Base-by-base conservation (phyloP, 2,113 vertebrate species). In the Podocnemis expansa region DNA sequence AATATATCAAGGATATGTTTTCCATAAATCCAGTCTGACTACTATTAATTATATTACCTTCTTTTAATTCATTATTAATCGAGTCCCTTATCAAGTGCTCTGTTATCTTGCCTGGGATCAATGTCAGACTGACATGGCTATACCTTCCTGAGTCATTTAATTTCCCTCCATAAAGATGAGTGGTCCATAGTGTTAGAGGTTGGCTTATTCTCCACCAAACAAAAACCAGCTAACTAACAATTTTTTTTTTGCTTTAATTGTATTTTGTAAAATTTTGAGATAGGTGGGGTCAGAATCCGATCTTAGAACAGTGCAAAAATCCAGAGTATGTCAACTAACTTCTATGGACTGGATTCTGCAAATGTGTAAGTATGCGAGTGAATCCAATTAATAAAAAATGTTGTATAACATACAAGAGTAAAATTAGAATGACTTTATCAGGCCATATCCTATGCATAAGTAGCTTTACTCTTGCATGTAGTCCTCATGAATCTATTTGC, bases 231-330 rank as follows among this genome's bases (percentile, higher is more conserved):
- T n/a, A n/a, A n/a, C n/a, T n/a, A n/a, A n/a, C n/a, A n/a, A n/a
- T n/a, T n/a, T n/a, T n/a, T n/a, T n/a, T n/a, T n/a, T n/a, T n/a
- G 11, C 76, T 91, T 89, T 87, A 45, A 80, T 1, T n/a, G 4
- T 38, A 1, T 34, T 80, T 63, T 1, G 7, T 1, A 45, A 27
- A 13, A n/a, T 85, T 94, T 84, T 0, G 6, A 38, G 86, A 22
- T 0, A 2, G 56, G 52, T 47, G 49, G 22, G 70, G 84, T 45
- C 17, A 54, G 3, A 38, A 31, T 49, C 7, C 0, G 0, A 14
- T 6, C 0, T 0, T 73, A 58, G 24, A 84, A 22, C 11, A 27
- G 73, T 43, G 25, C 41, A 76, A 45, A n/a, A 47, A 76, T 76
- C 25, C 41, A 43, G 25, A 76, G 25, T 76, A 76, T 45, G 4